A percentile compares a stretch with the other conserved stretches of the same genome.
These are phyloP conservation scores for Abramis brama DNA, from an alignment of 2,113 vertebrate species.

Conservation along the genomic window DNA sequence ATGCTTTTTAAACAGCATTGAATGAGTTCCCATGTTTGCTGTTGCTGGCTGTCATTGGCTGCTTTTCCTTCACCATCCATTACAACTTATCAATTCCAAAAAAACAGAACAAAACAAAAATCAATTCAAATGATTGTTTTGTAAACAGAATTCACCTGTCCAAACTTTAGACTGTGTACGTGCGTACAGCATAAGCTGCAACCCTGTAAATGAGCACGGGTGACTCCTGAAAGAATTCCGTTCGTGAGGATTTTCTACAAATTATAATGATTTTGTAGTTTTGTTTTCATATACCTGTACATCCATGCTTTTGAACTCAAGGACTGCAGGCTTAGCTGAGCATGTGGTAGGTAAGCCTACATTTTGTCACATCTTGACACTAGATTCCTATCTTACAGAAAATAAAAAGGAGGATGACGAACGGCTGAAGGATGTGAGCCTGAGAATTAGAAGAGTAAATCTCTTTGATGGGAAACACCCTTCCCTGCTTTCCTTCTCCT, in stretches of 20 bases:
- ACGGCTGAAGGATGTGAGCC: constrained; percentile 45
- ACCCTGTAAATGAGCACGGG: neutral
- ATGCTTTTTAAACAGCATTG: too few species aligned
- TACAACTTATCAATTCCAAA: neutral
- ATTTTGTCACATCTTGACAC: constrained; percentile 54
- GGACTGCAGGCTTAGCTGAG: neutral
- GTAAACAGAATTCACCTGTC: neutral
- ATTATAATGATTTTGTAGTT: neutral
- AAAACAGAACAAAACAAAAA: neutral
- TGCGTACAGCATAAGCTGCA: neutral
- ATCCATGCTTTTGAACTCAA: neutral
- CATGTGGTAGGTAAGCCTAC: constrained; percentile 60
- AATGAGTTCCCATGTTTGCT: too few species aligned
- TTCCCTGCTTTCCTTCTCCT: constrained; percentile 31
- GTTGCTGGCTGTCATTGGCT: too few species aligned
- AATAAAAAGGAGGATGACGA: constrained; percentile 49
- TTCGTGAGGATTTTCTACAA: neutral
- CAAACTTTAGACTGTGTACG: neutral
- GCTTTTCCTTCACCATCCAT: too few species aligned
- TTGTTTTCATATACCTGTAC: neutral
- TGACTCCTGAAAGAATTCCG: neutral
- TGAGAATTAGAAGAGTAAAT: constrained; percentile 44
- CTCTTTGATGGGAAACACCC: constrained; percentile 24
- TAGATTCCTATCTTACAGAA: constrained; percentile 50
- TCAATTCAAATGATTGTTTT: neutral